These are phyloP conservation scores for Etheostoma cragini DNA, from an alignment of 2,113 vertebrate species.

Conservation along the genomic window DNA sequence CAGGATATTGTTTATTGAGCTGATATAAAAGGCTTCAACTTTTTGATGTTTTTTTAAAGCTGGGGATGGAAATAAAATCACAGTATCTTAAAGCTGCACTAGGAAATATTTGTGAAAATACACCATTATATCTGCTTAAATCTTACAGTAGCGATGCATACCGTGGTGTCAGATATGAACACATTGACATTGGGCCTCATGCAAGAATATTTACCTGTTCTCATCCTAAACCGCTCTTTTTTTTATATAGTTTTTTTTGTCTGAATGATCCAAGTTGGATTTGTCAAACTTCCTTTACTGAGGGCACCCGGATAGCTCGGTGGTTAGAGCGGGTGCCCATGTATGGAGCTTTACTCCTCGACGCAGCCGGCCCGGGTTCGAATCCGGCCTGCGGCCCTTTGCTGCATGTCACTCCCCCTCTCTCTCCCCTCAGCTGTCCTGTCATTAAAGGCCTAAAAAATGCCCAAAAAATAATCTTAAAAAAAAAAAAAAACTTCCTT, in stretches of 20 bases:
- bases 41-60: slow-evolving; percentile 6
- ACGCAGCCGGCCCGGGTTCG: too few relatives aligned
- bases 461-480: too few relatives aligned
- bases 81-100: slow-evolving; percentile 27
- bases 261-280: not conserved
- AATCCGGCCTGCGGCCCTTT: too few relatives aligned
- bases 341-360: too few relatives aligned
- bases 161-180: not conserved
- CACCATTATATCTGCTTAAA: not conserved
- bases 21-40: not conserved
- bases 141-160: not conserved
- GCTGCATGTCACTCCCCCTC: too few relatives aligned
- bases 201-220: not conserved
- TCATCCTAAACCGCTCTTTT: not conserved
- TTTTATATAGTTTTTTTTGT: not conserved
- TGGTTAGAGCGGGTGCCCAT: too few relatives aligned
- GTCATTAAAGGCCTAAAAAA: too few relatives aligned
- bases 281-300: not conserved
- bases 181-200: slow-evolving; percentile 10
- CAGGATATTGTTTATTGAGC: slow-evolving; percentile 30
- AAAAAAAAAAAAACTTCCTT: not conserved
- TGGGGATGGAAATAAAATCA: slow-evolving; percentile 31
- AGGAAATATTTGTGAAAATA: not conserved
- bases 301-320: too few relatives aligned
- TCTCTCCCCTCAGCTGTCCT: too few relatives aligned